Conservation (phyloP, 2,888 invertebrate species). For the Pyralis farinalis region DNA sequence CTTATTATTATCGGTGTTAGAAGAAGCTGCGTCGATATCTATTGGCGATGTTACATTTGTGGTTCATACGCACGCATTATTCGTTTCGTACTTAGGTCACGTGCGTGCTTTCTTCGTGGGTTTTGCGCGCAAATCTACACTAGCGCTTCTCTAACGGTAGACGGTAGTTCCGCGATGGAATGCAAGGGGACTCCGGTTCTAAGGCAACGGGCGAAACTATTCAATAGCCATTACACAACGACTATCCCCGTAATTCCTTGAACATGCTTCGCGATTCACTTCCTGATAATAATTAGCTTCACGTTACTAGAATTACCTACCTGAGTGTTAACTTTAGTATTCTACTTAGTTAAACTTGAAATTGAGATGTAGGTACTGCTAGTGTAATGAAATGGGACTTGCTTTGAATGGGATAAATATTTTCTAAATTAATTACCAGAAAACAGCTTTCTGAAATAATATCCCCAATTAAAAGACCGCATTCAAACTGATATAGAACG, state of each 20-base stretch:
- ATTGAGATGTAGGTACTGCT: too few relatives aligned
- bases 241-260: neutral
- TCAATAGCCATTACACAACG: neutral
- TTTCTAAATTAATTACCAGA: too few relatives aligned
- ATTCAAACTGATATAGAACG: too few relatives aligned
- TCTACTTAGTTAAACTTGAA: too few relatives aligned
- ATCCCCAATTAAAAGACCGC: too few relatives aligned
- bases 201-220: slow-evolving; percentile 10
- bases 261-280: neutral
- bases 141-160: slow-evolving; percentile 66
- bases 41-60: slow-evolving; percentile 24
- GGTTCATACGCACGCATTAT: slow-evolving; percentile 26
- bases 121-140: slow-evolving; percentile 73
- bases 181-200: slow-evolving; percentile 38
- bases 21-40: slow-evolving; percentile 20
- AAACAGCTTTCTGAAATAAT: too few relatives aligned
- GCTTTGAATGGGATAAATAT: too few relatives aligned
- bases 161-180: slow-evolving; percentile 63
- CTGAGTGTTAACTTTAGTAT: too few relatives aligned
- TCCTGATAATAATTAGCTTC: too few relatives aligned
- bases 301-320: too few relatives aligned
- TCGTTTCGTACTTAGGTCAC: slow-evolving; percentile 15
- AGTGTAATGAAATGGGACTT: too few relatives aligned
- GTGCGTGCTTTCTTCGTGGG: slow-evolving; percentile 73
- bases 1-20: slow-evolving; percentile 37